Percentiles rank a stretch among this genome's conserved stretches.
Conservation (phyloP, 2,113 vertebrate species). For the Syngnathus scovelli region DNA sequence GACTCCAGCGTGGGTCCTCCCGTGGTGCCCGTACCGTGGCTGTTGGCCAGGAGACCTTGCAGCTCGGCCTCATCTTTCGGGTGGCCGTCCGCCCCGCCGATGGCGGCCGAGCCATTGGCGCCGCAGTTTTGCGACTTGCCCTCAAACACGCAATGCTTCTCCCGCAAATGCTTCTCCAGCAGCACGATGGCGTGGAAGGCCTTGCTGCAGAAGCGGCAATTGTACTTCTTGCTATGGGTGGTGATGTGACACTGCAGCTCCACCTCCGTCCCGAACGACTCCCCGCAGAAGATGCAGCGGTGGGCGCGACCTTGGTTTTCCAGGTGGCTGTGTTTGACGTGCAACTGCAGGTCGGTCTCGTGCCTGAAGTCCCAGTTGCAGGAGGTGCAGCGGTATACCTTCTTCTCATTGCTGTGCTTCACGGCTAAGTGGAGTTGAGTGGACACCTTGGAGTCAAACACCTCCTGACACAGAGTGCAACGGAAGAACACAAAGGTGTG, state of each 20-base stretch:
- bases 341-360: conserved; percentile 91
- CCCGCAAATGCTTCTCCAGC: conserved; percentile 91
- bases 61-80: conserved; percentile 90
- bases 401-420: conserved; percentile 97
- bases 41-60: conserved; percentile 86
- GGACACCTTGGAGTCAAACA: conserved; percentile 98
- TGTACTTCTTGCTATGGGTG: conserved; percentile 97
- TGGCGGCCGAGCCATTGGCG: conserved; percentile 80
- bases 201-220: conserved; percentile 98
- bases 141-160: conserved; percentile 93
- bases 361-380: conserved; percentile 99
- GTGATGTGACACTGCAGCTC: conserved; percentile 98
- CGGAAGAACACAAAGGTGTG: conserved; percentile 98
- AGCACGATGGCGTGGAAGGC: conserved; percentile 95
- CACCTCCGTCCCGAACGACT: conserved; percentile 96
- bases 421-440: conserved; percentile 96
- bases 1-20: conserved; percentile 68
- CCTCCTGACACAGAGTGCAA: conserved; percentile 96
- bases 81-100: conserved; percentile 66
- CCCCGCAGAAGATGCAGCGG: conserved; percentile 95
- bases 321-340: conserved; percentile 95
- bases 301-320: conserved; percentile 89
- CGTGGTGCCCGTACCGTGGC: conserved; percentile 69
- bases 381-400: conserved; percentile 92
- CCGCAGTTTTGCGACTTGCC: conserved; percentile 88